Evolutionary conservation across 2,797 vertebrate species (phyloP), one percentile per base, ranked within the genome.

Genomic region (Pygocentrus nattereri): DNA sequence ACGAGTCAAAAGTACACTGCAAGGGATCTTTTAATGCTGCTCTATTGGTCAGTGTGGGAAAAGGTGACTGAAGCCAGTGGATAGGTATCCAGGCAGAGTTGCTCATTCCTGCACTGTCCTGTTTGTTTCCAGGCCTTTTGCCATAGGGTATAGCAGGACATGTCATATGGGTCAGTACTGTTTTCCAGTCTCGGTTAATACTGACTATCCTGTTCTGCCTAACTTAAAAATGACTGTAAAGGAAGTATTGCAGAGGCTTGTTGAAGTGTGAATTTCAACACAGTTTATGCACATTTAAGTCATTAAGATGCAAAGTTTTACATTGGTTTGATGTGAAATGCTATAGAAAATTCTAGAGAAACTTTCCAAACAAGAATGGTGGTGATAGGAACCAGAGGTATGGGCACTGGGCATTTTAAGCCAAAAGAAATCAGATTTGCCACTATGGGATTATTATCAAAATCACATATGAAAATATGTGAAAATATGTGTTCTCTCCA

Each of bases 1-100:
- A 52, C 62, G n/a, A 69, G 61, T 72, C 80, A 82, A 77, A 77
- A 44, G 82, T 76, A 44, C 41, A 44, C 41, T 12, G 72, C 78
- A 82, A 19, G 2, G 54, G 68, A 82, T 31, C n/a, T 77, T 74
- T 21, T 62, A 34, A 38, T 27, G 10, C 12, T 18, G 49, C 13
- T 38, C 50, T 34, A 15, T 1, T 16, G 4, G 25, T 76, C 8
- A 54, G 10, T 30, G 12, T 16, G 59, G 18, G 34, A 67, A 64
- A 80, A 80, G n/a, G 23, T 64, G 30, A 49, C 12, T 41, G 10
- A 65, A 12, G 15, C 21, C n/a, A 23, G 13, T 3, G 15, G 31
- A 12, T n/a, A 59, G n/a, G 18, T 21, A 25, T 3, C 18, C 34
- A 31, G 11, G 12, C 15, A 59, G 5, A 58, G 68, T 1, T 56